phyloP scores from a whole-genome alignment of 2,113 vertebrate species.

The Rattus norvegicus region DNA sequence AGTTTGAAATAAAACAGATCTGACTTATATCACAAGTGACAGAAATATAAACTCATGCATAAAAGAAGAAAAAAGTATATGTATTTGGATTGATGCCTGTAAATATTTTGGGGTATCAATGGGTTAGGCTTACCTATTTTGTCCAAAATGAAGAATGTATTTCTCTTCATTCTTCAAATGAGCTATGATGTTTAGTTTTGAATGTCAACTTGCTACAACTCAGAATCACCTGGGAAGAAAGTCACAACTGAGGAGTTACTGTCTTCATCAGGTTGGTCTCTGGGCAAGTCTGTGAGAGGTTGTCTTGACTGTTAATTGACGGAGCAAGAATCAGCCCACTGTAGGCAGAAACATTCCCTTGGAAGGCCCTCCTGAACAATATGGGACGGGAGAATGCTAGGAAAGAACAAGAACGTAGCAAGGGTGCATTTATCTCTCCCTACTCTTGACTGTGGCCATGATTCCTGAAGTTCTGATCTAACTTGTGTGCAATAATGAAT shows the following conservation, averaged over 20 bases:
- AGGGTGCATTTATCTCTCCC: neutral
- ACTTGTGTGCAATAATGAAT: neutral
- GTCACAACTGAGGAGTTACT: neutral
- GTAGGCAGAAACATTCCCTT: too few relatives aligned
- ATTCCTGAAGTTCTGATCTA: neutral
- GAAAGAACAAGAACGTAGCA: neutral
- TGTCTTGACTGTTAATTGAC: neutral
- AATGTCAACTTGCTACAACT: neutral
- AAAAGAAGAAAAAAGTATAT: neutral
- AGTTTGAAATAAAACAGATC: conserved; percentile 25
- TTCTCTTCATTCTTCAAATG: neutral
- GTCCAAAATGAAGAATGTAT: neutral
- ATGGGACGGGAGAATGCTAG: neutral
- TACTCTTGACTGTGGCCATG: neutral
- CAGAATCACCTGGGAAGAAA: neutral
- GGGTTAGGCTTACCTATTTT: neutral
- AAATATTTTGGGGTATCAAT: neutral
- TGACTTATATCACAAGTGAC: neutral
- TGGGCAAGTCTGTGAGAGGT: neutral
- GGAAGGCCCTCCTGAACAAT: neutral
- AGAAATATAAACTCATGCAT: neutral
- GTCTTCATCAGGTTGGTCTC: neutral
- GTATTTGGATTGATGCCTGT: too few relatives aligned
- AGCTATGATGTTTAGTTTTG: neutral
- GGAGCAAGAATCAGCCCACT: too few relatives aligned